Evolutionary conservation across 2,797 vertebrate species (phyloP).

Genomic region (Karalla daura): DNA sequence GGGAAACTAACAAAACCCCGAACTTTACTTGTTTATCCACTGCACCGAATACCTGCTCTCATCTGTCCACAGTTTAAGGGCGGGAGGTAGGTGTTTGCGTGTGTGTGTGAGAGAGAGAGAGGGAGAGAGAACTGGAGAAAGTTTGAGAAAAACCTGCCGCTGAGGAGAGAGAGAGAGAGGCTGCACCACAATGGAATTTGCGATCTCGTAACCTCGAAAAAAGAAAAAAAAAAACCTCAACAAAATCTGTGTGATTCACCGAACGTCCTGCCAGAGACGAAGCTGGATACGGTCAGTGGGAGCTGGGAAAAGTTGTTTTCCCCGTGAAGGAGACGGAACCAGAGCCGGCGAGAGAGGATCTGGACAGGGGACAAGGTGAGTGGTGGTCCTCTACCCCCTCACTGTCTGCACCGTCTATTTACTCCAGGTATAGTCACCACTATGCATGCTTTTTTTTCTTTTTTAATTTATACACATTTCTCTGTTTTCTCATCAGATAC

Average conservation of each 20-base stretch:
- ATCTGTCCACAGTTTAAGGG: too few relatives aligned
- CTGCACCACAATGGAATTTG: conserved; percentile 42
- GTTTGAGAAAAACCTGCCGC: conserved; percentile 27
- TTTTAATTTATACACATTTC: too few relatives aligned
- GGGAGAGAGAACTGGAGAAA: conserved; percentile 19
- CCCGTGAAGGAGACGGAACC: conserved; percentile 5
- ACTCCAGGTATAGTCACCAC: background rate
- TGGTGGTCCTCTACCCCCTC: background rate
- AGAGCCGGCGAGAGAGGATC: conserved; percentile 8
- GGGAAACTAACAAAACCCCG: background rate
- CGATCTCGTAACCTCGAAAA: conserved; percentile 27
- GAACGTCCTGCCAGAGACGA: conserved; percentile 11
- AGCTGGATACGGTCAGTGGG: conserved; percentile 9
- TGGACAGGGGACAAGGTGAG: conserved; percentile 45
- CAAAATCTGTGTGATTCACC: background rate
- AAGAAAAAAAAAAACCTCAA: too few relatives aligned
- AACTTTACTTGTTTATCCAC: background rate
- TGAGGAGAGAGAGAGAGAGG: conserved; percentile 16
- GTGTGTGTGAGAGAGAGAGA: too few relatives aligned
- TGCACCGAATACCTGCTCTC: background rate
- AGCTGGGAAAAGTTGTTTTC: background rate
- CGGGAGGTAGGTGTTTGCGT: too few relatives aligned
- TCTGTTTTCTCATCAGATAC: too few relatives aligned
- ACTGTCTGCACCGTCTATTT: too few relatives aligned
- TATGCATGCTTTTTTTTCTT: too few relatives aligned